phyloP scores from a whole-genome alignment of 37 sponge, comb jelly and placozoan genomes.

The Eunapius fragilis region DNA sequence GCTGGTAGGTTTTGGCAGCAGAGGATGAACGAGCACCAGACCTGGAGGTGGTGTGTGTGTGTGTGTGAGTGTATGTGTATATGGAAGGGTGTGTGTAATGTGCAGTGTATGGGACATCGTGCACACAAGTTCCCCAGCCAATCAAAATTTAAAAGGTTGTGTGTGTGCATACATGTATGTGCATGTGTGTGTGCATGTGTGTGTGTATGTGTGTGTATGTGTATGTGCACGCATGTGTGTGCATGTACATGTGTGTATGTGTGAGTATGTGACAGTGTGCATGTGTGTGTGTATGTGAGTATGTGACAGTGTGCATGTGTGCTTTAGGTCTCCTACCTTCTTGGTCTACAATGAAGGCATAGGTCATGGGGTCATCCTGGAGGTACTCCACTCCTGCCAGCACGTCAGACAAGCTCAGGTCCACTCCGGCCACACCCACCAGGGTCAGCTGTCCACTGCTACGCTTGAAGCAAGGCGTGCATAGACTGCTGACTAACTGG shows the following conservation, averaged over 20 bases:
- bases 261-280: too few species aligned
- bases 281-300: too few species aligned
- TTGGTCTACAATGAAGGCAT: slow-evolving; percentile 35
- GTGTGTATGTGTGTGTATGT: too few species aligned
- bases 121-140: too few species aligned
- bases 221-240: too few species aligned
- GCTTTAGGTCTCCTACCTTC: slow-evolving; percentile 3
- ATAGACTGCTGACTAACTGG: slow-evolving; percentile 17
- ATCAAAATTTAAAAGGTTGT: too few species aligned
- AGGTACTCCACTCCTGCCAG: slow-evolving; percentile 38
- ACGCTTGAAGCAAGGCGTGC: slow-evolving; percentile 6
- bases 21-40: slow-evolving; percentile 14
- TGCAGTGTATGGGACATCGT: too few species aligned
- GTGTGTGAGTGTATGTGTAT: background rate
- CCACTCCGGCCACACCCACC: slow-evolving; percentile 34
- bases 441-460: background rate
- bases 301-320: too few species aligned
- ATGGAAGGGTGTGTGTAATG: too few species aligned
- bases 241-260: too few species aligned
- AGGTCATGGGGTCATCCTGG: slow-evolving; percentile 6
- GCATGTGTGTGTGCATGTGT: too few species aligned
- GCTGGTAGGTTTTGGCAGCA: slow-evolving; percentile 17
- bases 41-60: background rate
- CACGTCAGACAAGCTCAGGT: slow-evolving; percentile 29
- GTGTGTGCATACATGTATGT: too few species aligned